Conservation (phyloP, 37 sponge, comb jelly and placozoan species). For the Chondrilla cf. caribensis region DNA sequence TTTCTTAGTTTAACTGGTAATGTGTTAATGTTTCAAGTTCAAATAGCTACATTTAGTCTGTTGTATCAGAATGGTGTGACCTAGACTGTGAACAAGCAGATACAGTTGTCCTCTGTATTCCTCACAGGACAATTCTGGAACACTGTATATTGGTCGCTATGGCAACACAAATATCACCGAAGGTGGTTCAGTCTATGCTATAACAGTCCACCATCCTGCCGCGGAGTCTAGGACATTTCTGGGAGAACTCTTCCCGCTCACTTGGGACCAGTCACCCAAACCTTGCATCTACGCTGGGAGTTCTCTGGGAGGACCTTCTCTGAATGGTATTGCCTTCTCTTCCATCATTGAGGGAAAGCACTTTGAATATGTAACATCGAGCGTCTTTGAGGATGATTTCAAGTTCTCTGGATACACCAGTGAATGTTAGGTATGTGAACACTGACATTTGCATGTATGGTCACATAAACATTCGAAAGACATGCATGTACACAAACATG, state of each 20-base stretch:
- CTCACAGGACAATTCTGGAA: constrained; percentile 16
- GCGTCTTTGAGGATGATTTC: no score
- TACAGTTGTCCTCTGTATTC: no score
- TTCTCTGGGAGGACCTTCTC: constrained; percentile 37
- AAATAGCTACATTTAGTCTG: no score
- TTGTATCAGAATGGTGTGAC: no score
- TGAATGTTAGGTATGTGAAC: no score
- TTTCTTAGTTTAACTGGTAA: no score
- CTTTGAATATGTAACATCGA: neutral
- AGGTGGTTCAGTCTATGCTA: neutral
- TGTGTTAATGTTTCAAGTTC: no score
- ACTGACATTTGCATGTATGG: no score
- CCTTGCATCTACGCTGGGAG: constrained; percentile 47
- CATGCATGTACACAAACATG: no score
- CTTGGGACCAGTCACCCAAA: constrained; percentile 24
- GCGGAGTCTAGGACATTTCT: neutral
- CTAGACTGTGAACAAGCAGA: no score
- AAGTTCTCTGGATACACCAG: no score
- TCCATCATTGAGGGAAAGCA: neutral
- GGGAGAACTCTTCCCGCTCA: neutral
- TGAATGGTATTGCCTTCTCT: neutral
- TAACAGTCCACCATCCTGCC: neutral
- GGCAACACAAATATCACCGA: neutral
- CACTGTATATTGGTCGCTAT: neutral
- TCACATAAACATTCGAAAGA: no score